Evolutionary conservation across 2,113 vertebrate genomes (phyloP), one percentile per base, ranked within the genome.

Genomic region (Phoenicopterus ruber): DNA sequence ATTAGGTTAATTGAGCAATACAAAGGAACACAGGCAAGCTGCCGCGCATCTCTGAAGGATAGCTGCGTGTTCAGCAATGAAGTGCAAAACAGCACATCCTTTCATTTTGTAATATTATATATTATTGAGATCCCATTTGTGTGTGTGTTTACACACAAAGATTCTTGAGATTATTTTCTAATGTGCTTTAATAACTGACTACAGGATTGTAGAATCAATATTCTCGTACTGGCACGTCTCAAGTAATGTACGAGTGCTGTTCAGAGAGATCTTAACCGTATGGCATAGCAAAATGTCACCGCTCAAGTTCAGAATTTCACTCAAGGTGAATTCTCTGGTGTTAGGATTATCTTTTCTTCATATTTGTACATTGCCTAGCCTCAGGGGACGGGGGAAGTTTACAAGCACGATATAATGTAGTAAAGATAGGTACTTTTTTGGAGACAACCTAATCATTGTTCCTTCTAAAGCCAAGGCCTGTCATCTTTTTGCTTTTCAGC

Each of bases 161-260:
- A 58, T 72, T 83, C 32, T 69, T 55, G 17, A 55, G 44, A 15
- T 28, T 52, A 3, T 80, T 86, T 88, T 76, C 44, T 88, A 5
- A 52, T 29, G 22, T 89, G 32, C 72, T 80, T 63, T 72, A 54
- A 8, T 82, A 71, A 20, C 31, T 49, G n/a, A 55, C 25, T 34
- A 2, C 38, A 58, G 49, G 28, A 7, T 13, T 40, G 15, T 73
- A 44, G 63, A 63, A 73, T 70, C 26, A 66, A 1, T 65, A 15
- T 57, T 47, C 49, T 87, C 1, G 0, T 65, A 17, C 15, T 59
- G 29, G 17, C 40, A 8, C 1, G 2, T 78, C 36, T 88, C 61
- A 32, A 12, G n/a, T 32, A 66, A 20, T 4, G 58, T 26, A 34
- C 0, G 0, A 86, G 28, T 26, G 7, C 61, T 34, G 21, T 28